phyloP scores from a whole-genome alignment of 2,797 vertebrate genomes.

The Rhinophrynus dorsalis region DNA sequence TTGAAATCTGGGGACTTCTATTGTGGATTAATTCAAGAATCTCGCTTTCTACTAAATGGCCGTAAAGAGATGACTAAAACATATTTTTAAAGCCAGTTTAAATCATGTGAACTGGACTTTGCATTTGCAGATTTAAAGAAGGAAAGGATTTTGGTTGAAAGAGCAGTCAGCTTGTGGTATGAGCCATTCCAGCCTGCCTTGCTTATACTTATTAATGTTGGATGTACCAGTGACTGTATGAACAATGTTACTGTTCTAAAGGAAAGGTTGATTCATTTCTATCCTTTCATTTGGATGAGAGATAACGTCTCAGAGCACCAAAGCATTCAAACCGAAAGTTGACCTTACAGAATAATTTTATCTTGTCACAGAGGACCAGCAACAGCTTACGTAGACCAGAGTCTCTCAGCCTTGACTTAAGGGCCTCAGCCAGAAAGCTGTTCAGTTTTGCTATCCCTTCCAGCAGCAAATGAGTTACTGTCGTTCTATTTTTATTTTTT shows the following conservation, averaged over 20 bases:
- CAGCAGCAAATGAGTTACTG: slow-evolving; percentile 25
- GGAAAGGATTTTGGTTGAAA: no score
- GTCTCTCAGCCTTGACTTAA: slow-evolving; percentile 5
- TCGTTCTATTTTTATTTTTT: slow-evolving; percentile 28
- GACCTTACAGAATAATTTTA: slow-evolving; percentile 25
- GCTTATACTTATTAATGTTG: background rate
- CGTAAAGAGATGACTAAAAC: no score
- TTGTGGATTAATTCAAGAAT: no score
- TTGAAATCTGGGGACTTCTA: background rate
- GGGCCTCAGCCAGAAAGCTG: slow-evolving; percentile 7
- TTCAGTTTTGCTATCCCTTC: slow-evolving; percentile 2
- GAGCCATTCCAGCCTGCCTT: background rate
- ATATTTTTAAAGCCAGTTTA: no score
- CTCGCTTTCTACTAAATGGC: no score
- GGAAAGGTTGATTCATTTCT: background rate
- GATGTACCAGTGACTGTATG: background rate
- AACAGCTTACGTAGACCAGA: slow-evolving; percentile 1
- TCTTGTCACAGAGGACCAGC: slow-evolving; percentile 1
- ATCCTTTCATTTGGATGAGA: background rate
- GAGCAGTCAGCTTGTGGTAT: background rate
- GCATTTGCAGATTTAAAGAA: no score
- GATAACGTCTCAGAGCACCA: slow-evolving; percentile 10
- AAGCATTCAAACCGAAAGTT: slow-evolving; percentile 41
- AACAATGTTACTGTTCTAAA: background rate
- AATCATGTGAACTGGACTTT: no score